Conservation (phyloP, 2,113 vertebrate genomes). For the Xiphias gladius region DNA sequence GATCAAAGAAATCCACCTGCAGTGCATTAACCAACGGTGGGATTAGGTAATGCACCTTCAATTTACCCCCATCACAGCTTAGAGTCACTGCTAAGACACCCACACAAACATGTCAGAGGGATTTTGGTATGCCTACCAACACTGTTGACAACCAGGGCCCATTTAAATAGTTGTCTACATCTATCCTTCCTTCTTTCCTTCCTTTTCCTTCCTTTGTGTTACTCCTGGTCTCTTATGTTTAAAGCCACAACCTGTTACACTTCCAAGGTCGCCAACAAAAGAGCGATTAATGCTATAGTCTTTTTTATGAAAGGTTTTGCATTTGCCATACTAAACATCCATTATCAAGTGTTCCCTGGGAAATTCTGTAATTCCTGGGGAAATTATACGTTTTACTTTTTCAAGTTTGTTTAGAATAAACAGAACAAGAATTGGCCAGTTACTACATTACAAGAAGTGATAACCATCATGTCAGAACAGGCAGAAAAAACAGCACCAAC, state of each 20-base stretch:
- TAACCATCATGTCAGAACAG: neutral
- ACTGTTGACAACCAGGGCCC: slow-evolving; percentile 37
- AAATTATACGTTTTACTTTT: neutral
- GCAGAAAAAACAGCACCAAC: too few relatives aligned
- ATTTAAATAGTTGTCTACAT: slow-evolving; percentile 1
- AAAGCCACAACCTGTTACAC: neutral
- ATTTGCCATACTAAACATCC: neutral
- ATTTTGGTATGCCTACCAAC: slow-evolving; percentile 48
- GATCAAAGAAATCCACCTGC: slow-evolving; percentile 75
- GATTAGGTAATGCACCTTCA: slow-evolving; percentile 61
- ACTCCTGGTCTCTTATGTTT: neutral
- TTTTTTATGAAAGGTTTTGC: neutral
- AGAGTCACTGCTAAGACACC: slow-evolving; percentile 57
- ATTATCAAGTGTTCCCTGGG: neutral
- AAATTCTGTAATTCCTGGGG: neutral
- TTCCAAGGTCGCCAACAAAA: neutral
- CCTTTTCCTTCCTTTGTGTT: neutral
- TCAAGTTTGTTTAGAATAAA: neutral
- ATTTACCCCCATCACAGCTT: slow-evolving; percentile 59
- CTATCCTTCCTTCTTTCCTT: neutral
- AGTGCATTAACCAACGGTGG: slow-evolving; percentile 43
- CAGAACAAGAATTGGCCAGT: neutral
- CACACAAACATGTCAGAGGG: slow-evolving; percentile 72
- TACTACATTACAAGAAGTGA: neutral
- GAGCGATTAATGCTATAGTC: neutral